A percentile compares a stretch with the other conserved stretches of the same genome.
These are phyloP conservation scores for Sebastes umbrosus DNA, from an alignment of 2,797 vertebrate species.

Conservation along the genomic window DNA sequence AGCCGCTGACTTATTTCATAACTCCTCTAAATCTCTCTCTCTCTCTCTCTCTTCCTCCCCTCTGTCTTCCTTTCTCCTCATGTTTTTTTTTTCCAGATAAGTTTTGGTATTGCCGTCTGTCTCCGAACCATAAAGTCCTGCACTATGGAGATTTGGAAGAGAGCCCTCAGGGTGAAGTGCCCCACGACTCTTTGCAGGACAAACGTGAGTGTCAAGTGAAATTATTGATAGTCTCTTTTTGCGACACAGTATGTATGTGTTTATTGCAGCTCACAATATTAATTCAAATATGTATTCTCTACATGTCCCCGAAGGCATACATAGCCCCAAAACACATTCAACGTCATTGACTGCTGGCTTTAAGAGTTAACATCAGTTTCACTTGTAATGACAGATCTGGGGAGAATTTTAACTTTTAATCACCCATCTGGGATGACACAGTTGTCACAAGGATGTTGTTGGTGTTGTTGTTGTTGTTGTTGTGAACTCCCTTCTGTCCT, in stretches of 20 bases:
- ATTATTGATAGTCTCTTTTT: neutral
- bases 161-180: constrained; percentile 96
- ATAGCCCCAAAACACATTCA: neutral
- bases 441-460: constrained; percentile 37
- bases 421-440: constrained; percentile 32
- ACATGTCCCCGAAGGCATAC: neutral
- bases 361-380: constrained; percentile 1
- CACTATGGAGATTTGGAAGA: constrained; percentile 99
- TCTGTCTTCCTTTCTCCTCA: constrained; percentile 1
- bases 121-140: constrained; percentile 98
- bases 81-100: constrained; percentile 85
- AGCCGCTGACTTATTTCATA: constrained; percentile 38
- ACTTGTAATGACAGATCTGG: constrained; percentile 2
- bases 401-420: constrained; percentile 42
- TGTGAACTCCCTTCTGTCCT: constrained; percentile 52
- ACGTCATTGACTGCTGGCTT: neutral
- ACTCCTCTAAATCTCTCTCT: neutral
- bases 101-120: constrained; percentile 98
- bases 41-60: neutral
- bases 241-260: neutral
- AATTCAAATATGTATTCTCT: neutral
- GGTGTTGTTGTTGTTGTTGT: constrained; percentile 30
- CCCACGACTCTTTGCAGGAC: constrained; percentile 97
- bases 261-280: neutral
- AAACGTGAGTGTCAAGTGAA: constrained; percentile 88